Base-by-base conservation (phyloP, 1,140 invertebrate genomes). In the Bombus turneri region DNA sequence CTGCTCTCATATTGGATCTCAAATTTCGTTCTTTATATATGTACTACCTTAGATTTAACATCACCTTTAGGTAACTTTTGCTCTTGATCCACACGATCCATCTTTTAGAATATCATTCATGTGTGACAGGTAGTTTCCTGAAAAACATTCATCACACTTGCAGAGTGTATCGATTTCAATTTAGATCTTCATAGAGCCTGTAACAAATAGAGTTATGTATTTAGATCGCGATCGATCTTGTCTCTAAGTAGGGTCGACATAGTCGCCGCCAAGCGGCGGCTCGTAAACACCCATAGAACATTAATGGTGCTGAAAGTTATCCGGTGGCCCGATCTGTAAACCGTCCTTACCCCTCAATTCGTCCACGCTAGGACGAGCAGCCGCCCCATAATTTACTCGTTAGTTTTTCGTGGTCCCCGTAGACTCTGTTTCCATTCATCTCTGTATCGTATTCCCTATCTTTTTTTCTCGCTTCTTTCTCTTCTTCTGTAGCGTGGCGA, bases 351-450 rank as follows among this genome's bases (percentile, higher is more conserved):
- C 71, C 77, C 79, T 75, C 79, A 64, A 78, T 86, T 87, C 82
- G 86, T 83, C 83, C 83, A 86, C 85, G 80, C 71, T 62, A 80
- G 85, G 85, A 53, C 85, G 87, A 91, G 88, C 90, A 89, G 85
- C 91, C 89, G 81, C 92, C 90, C 93, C 91, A 92, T 93, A 93
- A 94, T 94, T 94, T 93, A 92, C 93, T 94, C 92, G 92, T 94
- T 94, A 94, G 89, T 88, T 91, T 88, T 62, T 86, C 75, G 85
- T 81, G 72, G 74, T 85, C 86, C 84, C 79, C 71, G 86, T 85
- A 85, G 79, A 74, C 43, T 66, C 72, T 39, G 41, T 10, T 59
- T 62, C 28, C 31, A 80, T 86, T 74, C 80, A 57, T 57, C 69
- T 53, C 62, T 84, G 25, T n/a, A 39, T 73, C 47, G 47, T 22